Base-by-base conservation (phyloP, 2,888 invertebrate genomes). In the Cataglyphis albicans region DNA sequence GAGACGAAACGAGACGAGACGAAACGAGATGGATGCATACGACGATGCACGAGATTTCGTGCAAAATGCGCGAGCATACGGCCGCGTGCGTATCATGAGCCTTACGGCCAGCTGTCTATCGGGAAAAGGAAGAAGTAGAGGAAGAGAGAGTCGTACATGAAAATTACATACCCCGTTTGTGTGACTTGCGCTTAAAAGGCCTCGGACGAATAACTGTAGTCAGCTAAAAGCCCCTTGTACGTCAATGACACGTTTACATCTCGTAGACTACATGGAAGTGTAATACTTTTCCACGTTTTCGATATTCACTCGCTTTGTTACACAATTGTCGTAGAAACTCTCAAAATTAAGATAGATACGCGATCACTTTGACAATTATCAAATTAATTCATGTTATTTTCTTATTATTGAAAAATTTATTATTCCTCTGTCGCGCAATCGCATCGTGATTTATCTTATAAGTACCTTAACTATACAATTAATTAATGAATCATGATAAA, bases 91-190 rank as follows among this genome's bases (percentile, higher is more conserved):
- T 76, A 82, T 84, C 83, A 68, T 82, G 86, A 86, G 76, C 83
- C 86, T 84, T 82, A 76, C 82, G 78, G 78, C 82, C 75, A 84
- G 87, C 68, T 61, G 41, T 41, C 89, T 75, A 68, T 87, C 83
- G 73, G 83, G 32, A 61, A 76, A 82, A 38, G 29, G 78, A 82
- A 72, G 64, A 41, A 74, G 52, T 82, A 41, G 70, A 65, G 84
- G 73, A 83, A 82, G 86, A 86, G 86, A 91, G 86, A 91, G 84
- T 87, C 86, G 87, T 90, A 90, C 87, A 90, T 90, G 90, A 90
- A 90, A 90, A 90, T 90, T 90, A 90, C 90, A 90, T 90, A 87
- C 87, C 83, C 85, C 68, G 76, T 86, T 87, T 84, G 52, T 52
- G 52, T 52, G 90, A 84, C 87, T 89, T 87, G 87, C 84, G 89